phyloP scores from a whole-genome alignment of 2,888 invertebrate species.

The Schizaphis graminum region DNA sequence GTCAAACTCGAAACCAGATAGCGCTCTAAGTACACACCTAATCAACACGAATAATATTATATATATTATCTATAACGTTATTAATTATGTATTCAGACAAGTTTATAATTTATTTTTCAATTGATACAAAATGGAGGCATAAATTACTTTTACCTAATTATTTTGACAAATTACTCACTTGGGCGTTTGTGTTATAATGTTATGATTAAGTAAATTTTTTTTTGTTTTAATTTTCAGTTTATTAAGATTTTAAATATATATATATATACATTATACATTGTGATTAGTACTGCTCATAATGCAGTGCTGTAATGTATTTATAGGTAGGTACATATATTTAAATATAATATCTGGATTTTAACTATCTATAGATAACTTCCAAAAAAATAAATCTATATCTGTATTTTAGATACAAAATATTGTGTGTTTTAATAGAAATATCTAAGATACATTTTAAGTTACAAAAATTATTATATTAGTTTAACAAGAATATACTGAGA shows the following conservation, averaged over 20 bases:
- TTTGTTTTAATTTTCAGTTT: not conserved
- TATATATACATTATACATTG: not conserved
- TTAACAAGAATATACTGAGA: too few species aligned
- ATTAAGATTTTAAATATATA: not conserved
- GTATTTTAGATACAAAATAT: too few species aligned
- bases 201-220: not conserved
- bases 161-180: not conserved
- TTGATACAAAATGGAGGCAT: not conserved
- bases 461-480: too few species aligned
- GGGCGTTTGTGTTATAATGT: not conserved
- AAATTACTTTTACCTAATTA: not conserved
- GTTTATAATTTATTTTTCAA: not conserved
- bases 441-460: too few species aligned
- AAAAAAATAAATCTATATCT: too few species aligned
- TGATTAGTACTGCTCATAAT: not conserved
- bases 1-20: conserved; percentile 19
- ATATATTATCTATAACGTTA: not conserved
- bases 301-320: too few species aligned
- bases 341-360: too few species aligned
- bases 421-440: too few species aligned
- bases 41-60: not conserved
- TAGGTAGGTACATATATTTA: too few species aligned
- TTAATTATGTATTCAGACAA: not conserved
- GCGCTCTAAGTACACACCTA: not conserved
- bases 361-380: too few species aligned